Evolutionary conservation across 2,797 vertebrate genomes (phyloP).

Genomic region (Falco berigora): DNA sequence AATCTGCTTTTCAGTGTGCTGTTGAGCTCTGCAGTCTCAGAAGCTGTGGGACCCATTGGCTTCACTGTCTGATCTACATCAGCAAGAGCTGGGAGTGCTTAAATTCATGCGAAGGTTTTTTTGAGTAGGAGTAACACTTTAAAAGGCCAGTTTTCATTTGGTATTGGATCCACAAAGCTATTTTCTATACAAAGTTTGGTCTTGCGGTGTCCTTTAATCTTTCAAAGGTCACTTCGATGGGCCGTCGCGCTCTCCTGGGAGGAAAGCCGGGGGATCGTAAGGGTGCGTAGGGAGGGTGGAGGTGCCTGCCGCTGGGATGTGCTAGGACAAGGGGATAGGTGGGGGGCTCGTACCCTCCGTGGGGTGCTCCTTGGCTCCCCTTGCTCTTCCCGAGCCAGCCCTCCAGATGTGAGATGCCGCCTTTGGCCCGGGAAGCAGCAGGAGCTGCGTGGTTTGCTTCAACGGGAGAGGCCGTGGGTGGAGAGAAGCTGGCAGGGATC

Average conservation of each 20-base stretch:
- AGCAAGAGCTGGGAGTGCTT: not conserved
- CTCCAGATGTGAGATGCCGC: not conserved
- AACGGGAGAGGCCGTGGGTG: constrained; percentile 43
- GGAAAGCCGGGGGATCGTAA: rapidly evolving
- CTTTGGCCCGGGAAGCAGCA: not conserved
- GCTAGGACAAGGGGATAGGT: not conserved
- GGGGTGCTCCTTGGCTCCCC: not conserved
- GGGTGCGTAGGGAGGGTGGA: too few species aligned
- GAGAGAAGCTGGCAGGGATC: constrained; percentile 40
- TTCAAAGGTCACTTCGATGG: not conserved
- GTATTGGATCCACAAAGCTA: not conserved
- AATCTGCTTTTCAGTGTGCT: not conserved
- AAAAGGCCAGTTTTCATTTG: not conserved
- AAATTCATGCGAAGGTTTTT: not conserved
- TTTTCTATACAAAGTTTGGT: not conserved
- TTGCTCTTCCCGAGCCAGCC: not conserved
- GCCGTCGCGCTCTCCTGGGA: rapidly evolving
- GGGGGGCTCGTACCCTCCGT: rapidly evolving
- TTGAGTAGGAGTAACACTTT: not conserved
- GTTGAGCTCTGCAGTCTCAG: rapidly evolving
- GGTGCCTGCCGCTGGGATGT: not conserved
- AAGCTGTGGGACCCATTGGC: not conserved
- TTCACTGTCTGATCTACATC: not conserved
- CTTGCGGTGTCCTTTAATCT: rapidly evolving
- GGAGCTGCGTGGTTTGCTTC: constrained; percentile 4